Base-by-base conservation (phyloP, 1,140 invertebrate species). In the Drosophila bifasciata region DNA sequence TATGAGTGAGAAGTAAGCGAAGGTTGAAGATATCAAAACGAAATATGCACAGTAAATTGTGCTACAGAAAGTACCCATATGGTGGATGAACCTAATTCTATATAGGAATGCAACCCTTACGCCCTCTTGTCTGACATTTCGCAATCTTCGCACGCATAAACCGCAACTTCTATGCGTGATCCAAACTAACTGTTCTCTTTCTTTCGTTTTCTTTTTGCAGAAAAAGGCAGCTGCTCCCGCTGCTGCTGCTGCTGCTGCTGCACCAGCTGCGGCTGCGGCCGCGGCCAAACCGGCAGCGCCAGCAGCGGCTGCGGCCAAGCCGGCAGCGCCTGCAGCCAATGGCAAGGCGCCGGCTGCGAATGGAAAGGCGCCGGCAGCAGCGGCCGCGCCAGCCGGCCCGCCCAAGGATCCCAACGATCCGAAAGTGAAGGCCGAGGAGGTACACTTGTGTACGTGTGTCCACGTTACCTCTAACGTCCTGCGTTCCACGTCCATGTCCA, bases 351-450 rank as follows among this genome's bases (percentile, higher is more conserved):
- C 80, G 4, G 63, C 83, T 9, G 72, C 83, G n/a, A 69, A 79
- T 57, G 64, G 67, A 15, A 62, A 76, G 25, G 73, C 76, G n/a
- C 69, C 77, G 4, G 72, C 81, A 23, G 76, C 76, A 5, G 81
- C 69, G 3, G 79, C 85, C 11, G 85, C 85, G 8, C 85, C 88
- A 28, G 79, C 89, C 44, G 89, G 80, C 16, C 88, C 88, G 56
- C 79, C 89, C 49, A 90, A 84, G 79, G 83, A 90, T 75, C 85
- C 85, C 53, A 89, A 90, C 50, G 88, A 90, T 74, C 83, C 88
- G 36, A 90, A 90, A 90, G 78, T 90, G 70, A 81, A 88, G 78
- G 80, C 80, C 81, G 86, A 90, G 86, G 86, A 90, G 86, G 86
- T 90, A 90, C 83, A 88, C 69, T 78, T 76, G 79, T 89, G 85